Base-by-base conservation (phyloP, 2,888 invertebrate species). In the Netelia fuscicornis region DNA sequence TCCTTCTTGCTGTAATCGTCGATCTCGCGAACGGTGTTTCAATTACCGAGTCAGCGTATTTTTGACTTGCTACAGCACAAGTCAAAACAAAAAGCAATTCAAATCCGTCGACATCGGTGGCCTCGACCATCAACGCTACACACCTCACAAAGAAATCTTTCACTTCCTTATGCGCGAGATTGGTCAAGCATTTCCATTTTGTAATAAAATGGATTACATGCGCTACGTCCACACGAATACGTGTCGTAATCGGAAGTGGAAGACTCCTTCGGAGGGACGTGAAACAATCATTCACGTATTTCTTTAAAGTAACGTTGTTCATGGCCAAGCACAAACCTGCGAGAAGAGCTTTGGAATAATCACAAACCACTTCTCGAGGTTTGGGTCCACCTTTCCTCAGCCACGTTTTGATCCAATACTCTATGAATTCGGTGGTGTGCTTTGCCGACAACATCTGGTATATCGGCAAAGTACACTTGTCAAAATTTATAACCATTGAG, bases 201-300 rank as follows among this genome's bases (percentile, higher is more conserved):
- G 64, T 68, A 52, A 86, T 52, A 20, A 84, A 20, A 23, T 86
- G 85, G 3, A 84, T 80, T n/a, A 86, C 60, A 64, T 87, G 86
- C 11, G 87, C 86, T 6, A 84, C 86, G 44, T 86, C 84, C 10
- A 86, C 74, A 20, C 85, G 64, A 17, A 86, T 75, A 30, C 30
- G 30, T 17, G 20, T 58, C 9, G 58, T 17, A 9, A 58, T 20
- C 2, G n/a, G 2, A 17, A 2, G 2, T 17, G n/a, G 58, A 58
- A 23, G 37, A 52, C 6, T 30, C 2, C 37, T 42, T n/a, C 10
- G 2, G 42, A 64, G 37, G 23, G 2, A 37, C 8, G 42, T 20
- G 37, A 84, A 84, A 54, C 58, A 80, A 10, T 9, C n/a, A 5
- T 72, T 68, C 11, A 84, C 8, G 11, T 75, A 75, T 6, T 30